phyloP scores from a whole-genome alignment of 2,113 vertebrate genomes.

The Cheilinus undulatus region DNA sequence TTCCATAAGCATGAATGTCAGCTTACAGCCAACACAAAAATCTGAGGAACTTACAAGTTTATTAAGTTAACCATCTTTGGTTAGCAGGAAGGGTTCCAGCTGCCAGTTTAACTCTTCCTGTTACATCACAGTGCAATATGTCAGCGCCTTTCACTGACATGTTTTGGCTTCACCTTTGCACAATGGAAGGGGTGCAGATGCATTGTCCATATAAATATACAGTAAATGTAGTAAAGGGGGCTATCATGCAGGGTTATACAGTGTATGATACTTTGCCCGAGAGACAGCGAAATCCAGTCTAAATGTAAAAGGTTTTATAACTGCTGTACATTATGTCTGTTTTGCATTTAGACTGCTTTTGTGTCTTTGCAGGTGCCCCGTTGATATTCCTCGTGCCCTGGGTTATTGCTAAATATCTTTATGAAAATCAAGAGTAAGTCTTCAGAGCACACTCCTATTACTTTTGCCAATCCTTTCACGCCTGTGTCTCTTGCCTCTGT shows the following conservation, averaged over 20 bases:
- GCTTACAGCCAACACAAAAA: too few relatives aligned
- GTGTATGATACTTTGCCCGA: neutral
- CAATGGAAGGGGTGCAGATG: too few relatives aligned
- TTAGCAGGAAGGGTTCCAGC: too few relatives aligned
- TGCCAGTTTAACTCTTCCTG: too few relatives aligned
- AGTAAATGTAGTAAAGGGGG: too few relatives aligned
- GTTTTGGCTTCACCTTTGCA: too few relatives aligned
- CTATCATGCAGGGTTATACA: neutral
- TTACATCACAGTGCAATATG: too few relatives aligned
- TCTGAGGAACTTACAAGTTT: too few relatives aligned
- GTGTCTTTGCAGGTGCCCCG: conserved; percentile 87
- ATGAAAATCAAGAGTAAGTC: conserved; percentile 96
- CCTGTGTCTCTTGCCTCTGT: neutral
- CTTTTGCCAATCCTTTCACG: neutral
- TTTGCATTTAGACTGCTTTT: conserved; percentile 30
- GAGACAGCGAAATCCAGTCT: conserved; percentile 12
- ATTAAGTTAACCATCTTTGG: too few relatives aligned
- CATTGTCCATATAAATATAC: too few relatives aligned
- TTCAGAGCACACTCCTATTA: neutral
- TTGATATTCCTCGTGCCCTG: conserved; percentile 93
- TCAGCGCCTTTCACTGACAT: too few relatives aligned
- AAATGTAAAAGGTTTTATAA: neutral
- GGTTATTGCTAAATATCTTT: conserved; percentile 89
- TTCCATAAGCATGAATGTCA: too few relatives aligned
- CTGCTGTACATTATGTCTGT: neutral